Base-by-base conservation (phyloP, 2,113 vertebrate species). In the Leptosomus discolor region DNA sequence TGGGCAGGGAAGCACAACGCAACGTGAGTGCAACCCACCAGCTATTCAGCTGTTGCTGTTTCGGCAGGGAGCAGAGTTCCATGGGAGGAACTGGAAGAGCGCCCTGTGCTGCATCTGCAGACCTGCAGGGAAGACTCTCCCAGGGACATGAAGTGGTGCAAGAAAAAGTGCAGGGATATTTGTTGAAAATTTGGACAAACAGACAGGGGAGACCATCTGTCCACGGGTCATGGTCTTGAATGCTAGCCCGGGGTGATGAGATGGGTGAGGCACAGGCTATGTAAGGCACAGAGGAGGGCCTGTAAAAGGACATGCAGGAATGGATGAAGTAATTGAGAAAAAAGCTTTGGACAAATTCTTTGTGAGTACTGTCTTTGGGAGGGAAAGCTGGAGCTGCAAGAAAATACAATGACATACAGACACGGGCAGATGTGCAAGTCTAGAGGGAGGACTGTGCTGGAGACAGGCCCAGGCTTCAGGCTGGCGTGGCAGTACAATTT, bases 291-390 rank as follows among this genome's bases (percentile, higher is more conserved):
- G 77, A 85, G 87, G 77, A 94, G 60, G 32, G 77, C 74, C 87
- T 95, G 36, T 56, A 23, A 78, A 81, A 56, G 50, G 77, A 68
- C 69, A 73, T 16, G n/a, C 56, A 23, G 10, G 65, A 87, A 88
- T 5, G 51, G 90, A 94, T 96, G 90, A 97, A 90, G 87, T 96
- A 75, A 96, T 46, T 69, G 60, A 91, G 70, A 50, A 94, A 96
- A 78, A 78, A 65, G 61, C 58, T 85, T 64, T 1, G 2, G 81
- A 79, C 6, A 37, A 94, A 94, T 96, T 92, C 81, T 95, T 96
- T 91, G 48, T 95, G 93, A 90, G 94, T 96, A 64, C 27, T 85
- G 87, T 96, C 65, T 96, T 96, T 94, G 87, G 87, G 87, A 94
- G 57, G 87, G 90, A 93, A 75, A 30, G 61, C 80, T 95, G 85